Evolutionary conservation across 2,888 invertebrate genomes (phyloP).

Genomic region (Nephrocerus scutellatus): DNA sequence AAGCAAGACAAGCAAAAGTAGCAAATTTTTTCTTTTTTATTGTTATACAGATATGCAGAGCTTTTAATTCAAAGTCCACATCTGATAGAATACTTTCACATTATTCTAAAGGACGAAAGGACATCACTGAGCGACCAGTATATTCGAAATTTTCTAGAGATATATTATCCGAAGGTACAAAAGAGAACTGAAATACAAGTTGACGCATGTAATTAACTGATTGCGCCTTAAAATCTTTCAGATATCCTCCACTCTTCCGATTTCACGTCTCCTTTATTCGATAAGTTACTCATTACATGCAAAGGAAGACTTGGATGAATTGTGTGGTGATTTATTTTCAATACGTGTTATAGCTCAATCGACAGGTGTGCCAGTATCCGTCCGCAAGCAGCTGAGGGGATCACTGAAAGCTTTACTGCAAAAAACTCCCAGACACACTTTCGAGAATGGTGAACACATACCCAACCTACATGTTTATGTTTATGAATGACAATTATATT

Average conservation of each 20-base stretch:
- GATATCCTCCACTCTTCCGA: constrained; percentile 44
- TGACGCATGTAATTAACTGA: neutral
- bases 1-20: too few species aligned
- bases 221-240: constrained; percentile 16
- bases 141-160: constrained; percentile 80
- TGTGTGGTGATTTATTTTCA: constrained; percentile 47
- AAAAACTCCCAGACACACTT: constrained; percentile 41
- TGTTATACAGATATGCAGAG: constrained; percentile 62
- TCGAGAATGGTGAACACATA: too few species aligned
- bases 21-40: constrained; percentile 1
- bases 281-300: constrained; percentile 46
- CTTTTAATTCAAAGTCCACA: constrained; percentile 75
- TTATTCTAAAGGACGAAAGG: constrained; percentile 81
- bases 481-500: neutral
- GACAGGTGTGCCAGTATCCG: constrained; percentile 44
- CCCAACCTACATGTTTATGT: constrained; percentile 2
- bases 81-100: constrained; percentile 83
- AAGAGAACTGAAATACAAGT: too few species aligned
- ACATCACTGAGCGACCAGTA: constrained; percentile 75
- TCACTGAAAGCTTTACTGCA: constrained; percentile 41
- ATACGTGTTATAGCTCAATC: constrained; percentile 47
- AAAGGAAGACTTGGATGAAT: constrained; percentile 46
- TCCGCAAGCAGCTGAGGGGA: constrained; percentile 43
- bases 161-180: constrained; percentile 82
- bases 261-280: constrained; percentile 45